Conservation (phyloP, 2,888 invertebrate species). For the Eumerus sabulonum region DNA sequence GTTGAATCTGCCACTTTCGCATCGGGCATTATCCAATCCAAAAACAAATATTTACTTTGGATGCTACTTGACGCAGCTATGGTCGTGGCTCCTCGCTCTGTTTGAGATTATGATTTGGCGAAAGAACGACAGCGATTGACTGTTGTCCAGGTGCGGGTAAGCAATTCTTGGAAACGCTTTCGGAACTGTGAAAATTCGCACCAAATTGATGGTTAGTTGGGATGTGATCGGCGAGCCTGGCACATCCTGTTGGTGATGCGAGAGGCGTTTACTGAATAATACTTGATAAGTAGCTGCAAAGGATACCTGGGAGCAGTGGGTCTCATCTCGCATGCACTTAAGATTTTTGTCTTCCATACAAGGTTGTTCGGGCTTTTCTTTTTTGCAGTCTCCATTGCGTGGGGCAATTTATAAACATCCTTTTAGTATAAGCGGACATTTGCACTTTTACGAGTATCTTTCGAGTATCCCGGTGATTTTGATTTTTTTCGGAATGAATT, state of each 20-base stretch:
- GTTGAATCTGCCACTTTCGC: conserved; percentile 66
- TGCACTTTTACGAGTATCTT: too few species aligned
- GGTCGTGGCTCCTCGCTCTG: conserved; percentile 47
- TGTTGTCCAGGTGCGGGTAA: conserved; percentile 44
- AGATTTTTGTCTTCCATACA: too few species aligned
- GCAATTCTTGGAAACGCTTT: conserved; percentile 60
- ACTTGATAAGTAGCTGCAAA: too few species aligned
- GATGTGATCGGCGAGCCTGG: conserved; percentile 6
- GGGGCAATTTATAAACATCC: too few species aligned
- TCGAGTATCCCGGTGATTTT: too few species aligned
- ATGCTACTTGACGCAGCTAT: conserved; percentile 43
- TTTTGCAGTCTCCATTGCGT: too few species aligned
- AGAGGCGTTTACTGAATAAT: neutral
- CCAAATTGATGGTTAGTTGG: conserved; percentile 57
- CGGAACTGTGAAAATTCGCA: conserved; percentile 66
- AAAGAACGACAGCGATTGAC: too few species aligned
- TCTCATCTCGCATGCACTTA: too few species aligned
- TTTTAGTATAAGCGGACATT: too few species aligned
- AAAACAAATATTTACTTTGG: conserved; percentile 68
- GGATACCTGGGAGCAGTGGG: too few species aligned
- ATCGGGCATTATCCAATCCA: conserved; percentile 53
- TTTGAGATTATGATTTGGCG: neutral
- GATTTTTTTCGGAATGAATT: too few species aligned
- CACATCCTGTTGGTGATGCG: conserved; percentile 43
- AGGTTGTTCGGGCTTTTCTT: too few species aligned